Conservation (phyloP, 1,140 invertebrate species). For the Littorina saxatilis region DNA sequence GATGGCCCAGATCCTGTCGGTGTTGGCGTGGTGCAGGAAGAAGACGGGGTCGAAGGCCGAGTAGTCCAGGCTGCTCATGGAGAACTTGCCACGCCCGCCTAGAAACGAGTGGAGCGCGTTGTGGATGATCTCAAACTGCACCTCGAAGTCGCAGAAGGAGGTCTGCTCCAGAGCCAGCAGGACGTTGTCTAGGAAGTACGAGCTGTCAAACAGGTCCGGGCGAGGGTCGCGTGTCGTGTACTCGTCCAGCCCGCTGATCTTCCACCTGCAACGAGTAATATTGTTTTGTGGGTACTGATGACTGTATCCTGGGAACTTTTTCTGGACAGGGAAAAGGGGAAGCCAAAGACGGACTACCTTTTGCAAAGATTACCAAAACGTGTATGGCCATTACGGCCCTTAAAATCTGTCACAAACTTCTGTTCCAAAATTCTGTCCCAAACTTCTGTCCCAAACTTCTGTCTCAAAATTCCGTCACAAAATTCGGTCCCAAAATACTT, state of each 20-base stretch:
- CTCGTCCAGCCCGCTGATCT: not conserved
- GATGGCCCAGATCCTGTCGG: slow-evolving; percentile 52
- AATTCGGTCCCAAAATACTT: too few species aligned
- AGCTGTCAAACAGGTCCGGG: slow-evolving; percentile 43
- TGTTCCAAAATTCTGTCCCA: too few species aligned
- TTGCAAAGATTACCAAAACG: too few species aligned
- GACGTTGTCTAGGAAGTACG: slow-evolving; percentile 29
- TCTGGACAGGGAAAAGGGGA: too few species aligned
- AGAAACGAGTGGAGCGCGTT: slow-evolving; percentile 48
- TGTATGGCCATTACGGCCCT: too few species aligned
- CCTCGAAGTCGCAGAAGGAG: slow-evolving; percentile 53
- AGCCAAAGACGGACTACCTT: too few species aligned
- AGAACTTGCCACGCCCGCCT: slow-evolving; percentile 44
- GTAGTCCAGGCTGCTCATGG: slow-evolving; percentile 46
- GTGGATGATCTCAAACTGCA: slow-evolving; percentile 40
- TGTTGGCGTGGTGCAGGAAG: slow-evolving; percentile 44
- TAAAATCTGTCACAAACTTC: too few species aligned
- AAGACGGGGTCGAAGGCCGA: slow-evolving; percentile 48
- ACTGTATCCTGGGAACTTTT: too few species aligned
- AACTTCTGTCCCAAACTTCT: too few species aligned
- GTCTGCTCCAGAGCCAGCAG: slow-evolving; percentile 51
- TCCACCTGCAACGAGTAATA: not conserved
- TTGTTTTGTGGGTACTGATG: too few species aligned
- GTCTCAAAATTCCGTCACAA: too few species aligned
- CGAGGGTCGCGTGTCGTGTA: slow-evolving; percentile 46